A percentile compares a stretch with the other conserved stretches of the same genome.
Conservation (phyloP, 1,140 invertebrate genomes). For the Bombus waltoni region DNA sequence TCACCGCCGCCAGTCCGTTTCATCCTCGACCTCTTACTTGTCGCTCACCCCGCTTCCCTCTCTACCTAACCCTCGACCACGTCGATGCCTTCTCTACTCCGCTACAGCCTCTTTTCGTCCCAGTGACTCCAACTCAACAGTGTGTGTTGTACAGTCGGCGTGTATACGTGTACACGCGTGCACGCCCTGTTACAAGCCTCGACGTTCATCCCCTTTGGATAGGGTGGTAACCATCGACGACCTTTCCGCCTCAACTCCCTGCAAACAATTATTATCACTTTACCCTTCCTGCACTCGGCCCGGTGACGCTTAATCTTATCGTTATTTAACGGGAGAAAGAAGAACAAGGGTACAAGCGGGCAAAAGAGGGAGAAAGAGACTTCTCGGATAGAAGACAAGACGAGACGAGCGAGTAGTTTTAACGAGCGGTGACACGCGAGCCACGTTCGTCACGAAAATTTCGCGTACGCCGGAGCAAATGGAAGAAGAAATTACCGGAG, state of each 20-base stretch:
- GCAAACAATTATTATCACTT: conserved; percentile 75
- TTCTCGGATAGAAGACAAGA: conserved; percentile 11
- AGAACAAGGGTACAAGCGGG: background rate
- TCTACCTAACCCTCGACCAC: conserved; percentile 12
- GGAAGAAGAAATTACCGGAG: conserved; percentile 36
- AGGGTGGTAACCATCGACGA: conserved; percentile 46
- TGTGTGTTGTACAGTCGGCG: conserved; percentile 5
- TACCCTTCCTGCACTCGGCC: conserved; percentile 67
- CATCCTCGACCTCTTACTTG: conserved; percentile 43
- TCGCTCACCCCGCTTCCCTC: conserved; percentile 28
- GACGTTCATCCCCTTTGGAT: conserved; percentile 44
- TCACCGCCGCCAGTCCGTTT: conserved; percentile 25
- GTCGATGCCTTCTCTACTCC: conserved; percentile 11
- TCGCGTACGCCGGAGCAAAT: conserved; percentile 27
- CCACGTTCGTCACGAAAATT: conserved; percentile 33
- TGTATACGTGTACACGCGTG: conserved; percentile 11
- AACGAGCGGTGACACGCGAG: conserved; percentile 45
- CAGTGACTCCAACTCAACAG: conserved; percentile 18
- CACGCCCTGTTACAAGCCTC: conserved; percentile 2
- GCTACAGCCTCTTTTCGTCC: conserved; percentile 27
- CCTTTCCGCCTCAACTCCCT: conserved; percentile 60
- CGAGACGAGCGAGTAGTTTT: conserved; percentile 8
- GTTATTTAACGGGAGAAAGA: conserved; percentile 59
- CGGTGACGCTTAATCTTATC: conserved; percentile 73
- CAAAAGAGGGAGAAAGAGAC: background rate